These are phyloP conservation scores for Andricus quercusramuli DNA, from an alignment of 2,888 invertebrate species.

Conservation along the genomic window DNA sequence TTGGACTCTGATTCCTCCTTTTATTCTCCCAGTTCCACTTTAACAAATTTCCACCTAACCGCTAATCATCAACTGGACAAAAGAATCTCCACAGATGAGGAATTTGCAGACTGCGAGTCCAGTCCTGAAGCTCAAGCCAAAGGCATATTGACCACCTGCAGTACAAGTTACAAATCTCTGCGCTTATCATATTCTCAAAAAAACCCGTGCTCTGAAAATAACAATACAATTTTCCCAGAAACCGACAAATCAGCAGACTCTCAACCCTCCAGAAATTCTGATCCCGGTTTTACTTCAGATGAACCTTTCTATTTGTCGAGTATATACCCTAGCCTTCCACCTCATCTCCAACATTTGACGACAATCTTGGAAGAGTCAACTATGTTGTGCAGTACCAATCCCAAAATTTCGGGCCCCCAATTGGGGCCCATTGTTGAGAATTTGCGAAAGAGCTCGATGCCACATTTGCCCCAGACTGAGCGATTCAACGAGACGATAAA, in stretches of 20 bases:
- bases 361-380: constrained; percentile 25
- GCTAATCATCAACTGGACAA: not conserved
- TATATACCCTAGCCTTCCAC: not conserved
- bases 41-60: not conserved
- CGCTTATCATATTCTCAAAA: not conserved
- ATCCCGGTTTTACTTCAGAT: not conserved
- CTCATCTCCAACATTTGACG: not conserved
- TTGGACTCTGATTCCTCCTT: constrained; percentile 15
- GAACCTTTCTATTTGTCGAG: not conserved
- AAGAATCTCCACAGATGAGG: constrained; percentile 1
- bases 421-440: not conserved
- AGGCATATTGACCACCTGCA: not conserved
- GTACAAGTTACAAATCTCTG: not conserved
- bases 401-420: not conserved
- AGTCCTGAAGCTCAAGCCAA: not conserved
- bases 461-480: not conserved
- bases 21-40: not conserved
- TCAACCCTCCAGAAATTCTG: not conserved
- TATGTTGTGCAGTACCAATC: not conserved
- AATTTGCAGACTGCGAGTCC: constrained; percentile 7
- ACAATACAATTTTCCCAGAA: constrained; percentile 3
- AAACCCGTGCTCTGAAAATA: not conserved
- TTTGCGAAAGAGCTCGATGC: not conserved
- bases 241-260: not conserved
- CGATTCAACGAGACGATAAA: not conserved